Evolutionary conservation across 1,140 invertebrate species (phyloP).

Genomic region (Harlomillsia oculata): DNA sequence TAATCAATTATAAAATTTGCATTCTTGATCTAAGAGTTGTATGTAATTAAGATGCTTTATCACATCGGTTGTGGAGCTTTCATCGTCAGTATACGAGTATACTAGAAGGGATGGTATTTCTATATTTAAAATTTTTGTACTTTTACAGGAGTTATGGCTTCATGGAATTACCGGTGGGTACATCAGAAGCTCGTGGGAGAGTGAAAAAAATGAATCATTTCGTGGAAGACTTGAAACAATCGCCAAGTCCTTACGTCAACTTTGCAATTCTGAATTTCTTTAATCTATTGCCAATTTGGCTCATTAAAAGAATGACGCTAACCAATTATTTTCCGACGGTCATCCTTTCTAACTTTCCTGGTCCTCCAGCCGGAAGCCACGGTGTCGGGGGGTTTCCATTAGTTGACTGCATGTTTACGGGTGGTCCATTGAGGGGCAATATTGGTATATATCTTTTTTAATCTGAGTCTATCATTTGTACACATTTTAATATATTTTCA

Average conservation of each 20-base stretch:
- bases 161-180: conserved; percentile 23
- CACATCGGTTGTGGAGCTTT: not conserved
- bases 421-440: conserved; percentile 25
- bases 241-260: conserved; percentile 28
- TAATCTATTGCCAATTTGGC: conserved; percentile 30
- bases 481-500: not conserved
- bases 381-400: conserved; percentile 25
- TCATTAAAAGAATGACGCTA: conserved; percentile 22
- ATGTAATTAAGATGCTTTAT: too few relatives aligned
- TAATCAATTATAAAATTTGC: too few relatives aligned
- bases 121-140: not conserved
- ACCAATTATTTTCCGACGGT: conserved; percentile 32
- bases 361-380: conserved; percentile 17
- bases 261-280: conserved; percentile 25
- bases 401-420: conserved; percentile 31
- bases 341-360: conserved; percentile 33
- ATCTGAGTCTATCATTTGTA: not conserved
- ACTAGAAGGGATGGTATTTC: too few relatives aligned
- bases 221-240: conserved; percentile 26
- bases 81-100: too few relatives aligned
- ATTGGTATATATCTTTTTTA: conserved; percentile 19
- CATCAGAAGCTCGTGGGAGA: conserved; percentile 3
- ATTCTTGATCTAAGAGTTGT: too few relatives aligned
- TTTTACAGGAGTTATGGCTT: conserved; percentile 31
- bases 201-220: conserved; percentile 20